Percentiles rank a stretch among this genome's conserved stretches.
phyloP scores from a whole-genome alignment of 2,888 invertebrate genomes.

The Dicycla oo region DNA sequence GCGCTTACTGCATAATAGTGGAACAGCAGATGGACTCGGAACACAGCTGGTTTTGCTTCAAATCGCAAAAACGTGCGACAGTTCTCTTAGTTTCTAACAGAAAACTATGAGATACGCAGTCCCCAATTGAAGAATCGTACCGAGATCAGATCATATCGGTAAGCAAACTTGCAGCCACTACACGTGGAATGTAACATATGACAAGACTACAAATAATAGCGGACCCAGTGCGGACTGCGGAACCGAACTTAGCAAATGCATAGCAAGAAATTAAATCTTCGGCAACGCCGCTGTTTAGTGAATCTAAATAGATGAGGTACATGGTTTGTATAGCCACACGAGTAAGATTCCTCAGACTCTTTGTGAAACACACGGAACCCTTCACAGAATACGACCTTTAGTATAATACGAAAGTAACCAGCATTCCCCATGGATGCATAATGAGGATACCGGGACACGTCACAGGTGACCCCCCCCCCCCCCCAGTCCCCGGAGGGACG shows the following conservation, averaged over 20 bases:
- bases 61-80: not conserved
- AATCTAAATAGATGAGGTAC: not conserved
- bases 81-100: not conserved
- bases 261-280: not conserved
- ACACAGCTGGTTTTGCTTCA: not conserved
- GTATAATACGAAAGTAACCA: constrained; percentile 28
- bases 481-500: not conserved
- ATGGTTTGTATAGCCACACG: not conserved
- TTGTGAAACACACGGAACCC: not conserved
- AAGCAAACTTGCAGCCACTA: not conserved
- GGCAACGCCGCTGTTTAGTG: not conserved
- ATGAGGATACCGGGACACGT: constrained; percentile 42
- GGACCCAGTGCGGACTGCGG: not conserved
- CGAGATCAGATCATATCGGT: not conserved
- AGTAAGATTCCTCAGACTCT: constrained; percentile 4
- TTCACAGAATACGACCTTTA: constrained; percentile 11
- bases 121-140: not conserved
- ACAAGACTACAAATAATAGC: not conserved
- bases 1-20: not conserved
- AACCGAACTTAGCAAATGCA: not conserved
- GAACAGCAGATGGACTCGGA: not conserved
- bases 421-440: constrained; percentile 41
- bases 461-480: constrained; percentile 43
- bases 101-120: not conserved
- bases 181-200: not conserved